These are phyloP conservation scores for Coenobita brevimanus DNA, from an alignment of 1,140 invertebrate genomes.

Conservation along the genomic window DNA sequence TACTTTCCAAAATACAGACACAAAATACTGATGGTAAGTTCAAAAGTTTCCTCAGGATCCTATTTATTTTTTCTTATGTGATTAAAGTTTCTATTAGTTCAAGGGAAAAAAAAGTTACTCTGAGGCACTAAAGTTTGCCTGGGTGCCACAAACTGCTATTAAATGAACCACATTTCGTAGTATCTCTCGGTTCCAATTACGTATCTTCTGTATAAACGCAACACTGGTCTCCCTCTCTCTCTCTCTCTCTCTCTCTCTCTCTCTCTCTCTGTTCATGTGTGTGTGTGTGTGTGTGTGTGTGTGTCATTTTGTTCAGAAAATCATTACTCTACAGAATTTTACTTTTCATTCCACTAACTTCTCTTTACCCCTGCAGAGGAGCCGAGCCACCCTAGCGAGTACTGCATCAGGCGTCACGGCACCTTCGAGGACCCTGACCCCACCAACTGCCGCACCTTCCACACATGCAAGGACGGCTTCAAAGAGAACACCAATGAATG, in stretches of 20 bases:
- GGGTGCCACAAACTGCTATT: no score
- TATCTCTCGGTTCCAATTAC: no score
- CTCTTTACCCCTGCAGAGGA: constrained; percentile 46
- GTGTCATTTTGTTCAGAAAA: no score
- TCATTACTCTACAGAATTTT: not conserved
- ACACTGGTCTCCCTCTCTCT: not conserved
- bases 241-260: constrained; percentile 12
- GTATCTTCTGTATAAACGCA: not conserved
- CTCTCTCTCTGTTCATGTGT: constrained; percentile 24
- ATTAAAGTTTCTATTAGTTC: no score
- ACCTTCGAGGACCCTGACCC: constrained; percentile 70
- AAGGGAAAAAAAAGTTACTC: no score
- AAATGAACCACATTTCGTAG: no score
- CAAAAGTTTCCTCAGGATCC: no score
- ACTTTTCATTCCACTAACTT: not conserved
- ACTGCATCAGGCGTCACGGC: constrained; percentile 67
- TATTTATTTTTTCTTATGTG: no score
- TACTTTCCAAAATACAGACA: no score
- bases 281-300: constrained; percentile 25
- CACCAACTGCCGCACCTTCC: constrained; percentile 71
- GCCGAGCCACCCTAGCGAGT: constrained; percentile 41
- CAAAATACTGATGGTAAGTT: no score
- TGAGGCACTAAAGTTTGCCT: no score
- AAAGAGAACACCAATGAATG: constrained; percentile 39
- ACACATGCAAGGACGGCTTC: constrained; percentile 71